phyloP scores from a whole-genome alignment of 2,797 vertebrate species.

The Poecile montanus region DNA sequence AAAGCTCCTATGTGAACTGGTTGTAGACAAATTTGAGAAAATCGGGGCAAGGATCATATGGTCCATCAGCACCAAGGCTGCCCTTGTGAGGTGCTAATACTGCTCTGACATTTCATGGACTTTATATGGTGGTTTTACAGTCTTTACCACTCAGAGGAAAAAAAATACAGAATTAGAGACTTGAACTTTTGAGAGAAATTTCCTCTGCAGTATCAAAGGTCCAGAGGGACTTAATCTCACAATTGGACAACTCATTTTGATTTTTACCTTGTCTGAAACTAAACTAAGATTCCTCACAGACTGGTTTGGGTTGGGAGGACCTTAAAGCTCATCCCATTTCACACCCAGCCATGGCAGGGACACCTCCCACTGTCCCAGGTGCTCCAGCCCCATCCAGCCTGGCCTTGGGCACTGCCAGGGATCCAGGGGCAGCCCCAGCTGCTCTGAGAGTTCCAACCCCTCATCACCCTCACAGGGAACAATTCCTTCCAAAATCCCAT shows the following conservation, averaged over 20 bases:
- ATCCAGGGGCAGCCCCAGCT: not conserved
- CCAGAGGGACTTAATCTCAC: not conserved
- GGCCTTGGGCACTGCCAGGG: not conserved
- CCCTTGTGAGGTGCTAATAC: not conserved
- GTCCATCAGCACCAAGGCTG: not conserved
- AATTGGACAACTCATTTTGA: not conserved
- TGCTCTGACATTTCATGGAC: not conserved
- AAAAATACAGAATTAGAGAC: not conserved
- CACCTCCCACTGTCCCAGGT: fast-evolving
- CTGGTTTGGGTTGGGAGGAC: not conserved
- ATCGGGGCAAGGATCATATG: not conserved
- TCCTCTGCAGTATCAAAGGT: not conserved
- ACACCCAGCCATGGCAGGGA: not conserved
- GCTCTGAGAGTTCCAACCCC: not conserved
- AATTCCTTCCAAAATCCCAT: not conserved
- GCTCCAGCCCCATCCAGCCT: not conserved
- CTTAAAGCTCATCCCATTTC: fast-evolving
- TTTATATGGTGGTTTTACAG: not conserved
- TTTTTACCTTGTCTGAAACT: not conserved
- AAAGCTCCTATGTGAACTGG: not conserved
- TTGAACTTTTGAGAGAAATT: not conserved
- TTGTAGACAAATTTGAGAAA: not conserved
- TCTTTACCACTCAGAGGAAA: not conserved
- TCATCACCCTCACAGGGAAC: not conserved
- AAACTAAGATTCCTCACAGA: not conserved